A percentile compares a stretch with the other conserved stretches of the same genome.
phyloP scores from a whole-genome alignment of 2,888 invertebrate genomes.

The Lasioglossum marginatum region DNA sequence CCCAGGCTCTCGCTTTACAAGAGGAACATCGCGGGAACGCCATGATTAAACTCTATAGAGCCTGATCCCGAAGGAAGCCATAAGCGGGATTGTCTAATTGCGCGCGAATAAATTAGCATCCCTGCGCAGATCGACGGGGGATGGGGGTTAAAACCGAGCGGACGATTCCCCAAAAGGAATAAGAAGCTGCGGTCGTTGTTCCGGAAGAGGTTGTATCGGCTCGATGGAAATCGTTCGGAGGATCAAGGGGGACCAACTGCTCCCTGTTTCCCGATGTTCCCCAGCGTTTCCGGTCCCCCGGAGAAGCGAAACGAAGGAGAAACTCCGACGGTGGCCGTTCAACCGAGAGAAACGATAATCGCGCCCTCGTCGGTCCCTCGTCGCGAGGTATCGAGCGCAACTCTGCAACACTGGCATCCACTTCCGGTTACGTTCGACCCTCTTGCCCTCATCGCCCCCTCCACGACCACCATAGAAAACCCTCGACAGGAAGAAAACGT shows the following conservation, averaged over 20 bases:
- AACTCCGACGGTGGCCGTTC: conserved; percentile 10
- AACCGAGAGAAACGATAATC: conserved; percentile 53
- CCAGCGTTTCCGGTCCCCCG: conserved; percentile 25
- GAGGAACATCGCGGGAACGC: background rate
- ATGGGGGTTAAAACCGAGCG: background rate
- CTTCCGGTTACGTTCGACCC: conserved; percentile 37
- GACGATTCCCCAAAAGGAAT: background rate
- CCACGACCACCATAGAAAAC: background rate
- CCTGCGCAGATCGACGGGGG: background rate
- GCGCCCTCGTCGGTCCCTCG: conserved; percentile 17
- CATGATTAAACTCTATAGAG: background rate
- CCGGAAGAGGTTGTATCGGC: background rate
- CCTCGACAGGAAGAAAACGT: conserved; percentile 42
- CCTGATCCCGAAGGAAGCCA: background rate
- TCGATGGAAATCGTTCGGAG: background rate
- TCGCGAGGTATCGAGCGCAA: conserved; percentile 44
- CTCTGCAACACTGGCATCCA: conserved; percentile 23
- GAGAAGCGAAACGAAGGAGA: conserved; percentile 7
- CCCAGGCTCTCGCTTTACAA: too few relatives aligned
- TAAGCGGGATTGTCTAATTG: background rate
- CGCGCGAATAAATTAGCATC: background rate
- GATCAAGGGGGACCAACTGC: background rate
- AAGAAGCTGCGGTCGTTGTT: conserved; percentile 12
- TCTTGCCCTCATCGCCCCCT: background rate
- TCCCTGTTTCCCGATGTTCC: background rate